These are phyloP conservation scores for Castor canadensis DNA, from an alignment of 2,113 vertebrate genomes.

Conservation along the genomic window DNA sequence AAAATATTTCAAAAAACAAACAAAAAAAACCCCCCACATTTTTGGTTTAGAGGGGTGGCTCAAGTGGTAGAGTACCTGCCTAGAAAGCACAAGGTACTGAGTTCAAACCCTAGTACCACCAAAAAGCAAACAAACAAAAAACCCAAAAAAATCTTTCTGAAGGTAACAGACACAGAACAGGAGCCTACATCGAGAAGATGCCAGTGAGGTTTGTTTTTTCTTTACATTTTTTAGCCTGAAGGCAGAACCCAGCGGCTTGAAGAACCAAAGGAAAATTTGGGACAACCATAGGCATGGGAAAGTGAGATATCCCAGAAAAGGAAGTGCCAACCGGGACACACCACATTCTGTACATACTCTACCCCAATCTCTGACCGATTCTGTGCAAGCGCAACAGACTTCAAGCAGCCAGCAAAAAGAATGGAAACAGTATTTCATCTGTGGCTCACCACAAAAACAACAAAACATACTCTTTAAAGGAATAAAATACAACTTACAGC, in stretches of 20 bases:
- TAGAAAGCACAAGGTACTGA: too few relatives aligned
- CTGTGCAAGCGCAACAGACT: background rate
- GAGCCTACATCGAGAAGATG: background rate
- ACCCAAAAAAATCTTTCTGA: background rate
- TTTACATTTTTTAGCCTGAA: background rate
- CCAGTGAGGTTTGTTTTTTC: background rate
- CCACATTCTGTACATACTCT: background rate
- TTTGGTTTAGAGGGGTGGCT: too few relatives aligned
- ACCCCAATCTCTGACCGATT: background rate
- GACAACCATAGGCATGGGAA: background rate
- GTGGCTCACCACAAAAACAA: background rate
- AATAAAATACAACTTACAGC: conserved; percentile 1
- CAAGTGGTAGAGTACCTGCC: too few relatives aligned
- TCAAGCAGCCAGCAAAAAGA: background rate
- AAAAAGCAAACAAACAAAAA: background rate
- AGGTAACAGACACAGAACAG: background rate
- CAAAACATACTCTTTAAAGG: background rate
- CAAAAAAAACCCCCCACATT: background rate
- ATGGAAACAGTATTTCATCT: background rate
- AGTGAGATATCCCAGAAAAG: background rate
- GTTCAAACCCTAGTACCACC: too few relatives aligned
- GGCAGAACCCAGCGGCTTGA: background rate
- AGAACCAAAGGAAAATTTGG: background rate
- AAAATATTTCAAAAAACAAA: background rate
- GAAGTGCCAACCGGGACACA: background rate